Base-by-base conservation (phyloP, 2,888 invertebrate species). In the Pocota personata region DNA sequence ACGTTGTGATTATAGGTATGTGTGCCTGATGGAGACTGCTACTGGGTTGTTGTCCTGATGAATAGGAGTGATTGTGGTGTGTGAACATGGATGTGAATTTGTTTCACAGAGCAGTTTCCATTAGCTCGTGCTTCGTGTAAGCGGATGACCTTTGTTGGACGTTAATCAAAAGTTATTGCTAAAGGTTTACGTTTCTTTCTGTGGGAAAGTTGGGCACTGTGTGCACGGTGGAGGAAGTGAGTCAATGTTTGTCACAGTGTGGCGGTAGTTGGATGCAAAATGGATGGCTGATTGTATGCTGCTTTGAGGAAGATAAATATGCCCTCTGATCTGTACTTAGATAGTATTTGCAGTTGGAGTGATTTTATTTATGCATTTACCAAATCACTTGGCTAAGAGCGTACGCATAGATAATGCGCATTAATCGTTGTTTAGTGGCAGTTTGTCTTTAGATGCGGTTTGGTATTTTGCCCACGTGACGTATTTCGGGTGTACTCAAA, bases 101-200 rank as follows among this genome's bases (percentile, higher is more conserved):
- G 52, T 66, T 66, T 58, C 35, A 32, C 16, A 32, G 27, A 46
- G 58, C 52, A 27, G 50, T 37, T 50, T 83, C 73, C 72, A 83
- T 73, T 79, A 79, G 67, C 35, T 30, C n/a, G 10, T 60, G 37
- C 24, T 46, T 16, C 32, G 32, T 66, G 14, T 48, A 64, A 60
- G 60, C 52, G 60, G 27, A n/a, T 32, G 83, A 79, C 73, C 73
- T 79, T 58, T 73, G 79, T 67, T 55, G 52, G 60, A 62, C 52
- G 48, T 79, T 62, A 73, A 79, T 73, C 67, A 83, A 72, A 67
- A 67, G 64, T 83, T 77, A 78, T 73, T 58, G 40, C 21, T 48
- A 48, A 32, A 40, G 43, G 43, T 55, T 66, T 27, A 40, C 16
- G 40, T 16, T 71, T 48, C 40, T 37, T 57, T 46, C 24, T 52